phyloP scores from a whole-genome alignment of 1,140 invertebrate genomes.

The Zophobas atratus region DNA sequence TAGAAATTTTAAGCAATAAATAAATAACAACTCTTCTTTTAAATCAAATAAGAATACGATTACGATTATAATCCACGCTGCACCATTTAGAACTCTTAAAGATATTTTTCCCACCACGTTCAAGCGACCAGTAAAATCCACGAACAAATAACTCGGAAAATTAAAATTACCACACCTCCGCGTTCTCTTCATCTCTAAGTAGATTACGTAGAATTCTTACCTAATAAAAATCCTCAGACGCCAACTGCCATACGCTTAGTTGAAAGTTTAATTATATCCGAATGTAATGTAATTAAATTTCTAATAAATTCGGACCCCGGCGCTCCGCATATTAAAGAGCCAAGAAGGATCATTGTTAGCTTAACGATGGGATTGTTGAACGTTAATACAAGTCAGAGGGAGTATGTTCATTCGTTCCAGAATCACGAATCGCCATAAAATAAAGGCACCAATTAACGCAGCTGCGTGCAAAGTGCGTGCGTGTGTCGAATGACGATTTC shows the following conservation, averaged over 20 bases:
- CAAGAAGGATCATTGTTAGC: conserved; percentile 50
- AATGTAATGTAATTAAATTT: conserved; percentile 58
- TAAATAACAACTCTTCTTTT: no score
- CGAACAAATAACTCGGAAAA: no score
- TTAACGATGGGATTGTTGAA: conserved; percentile 58
- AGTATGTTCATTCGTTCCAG: conserved; percentile 52
- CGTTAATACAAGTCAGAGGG: conserved; percentile 54
- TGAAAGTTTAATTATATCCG: conserved; percentile 53
- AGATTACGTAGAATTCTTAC: neutral
- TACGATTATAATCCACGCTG: no score
- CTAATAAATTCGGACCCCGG: conserved; percentile 55
- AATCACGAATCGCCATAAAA: conserved; percentile 60
- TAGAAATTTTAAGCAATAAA: no score
- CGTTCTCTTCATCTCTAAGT: no score
- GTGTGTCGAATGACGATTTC: conserved; percentile 58
- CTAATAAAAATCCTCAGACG: conserved; percentile 20
- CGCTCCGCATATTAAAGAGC: conserved; percentile 55
- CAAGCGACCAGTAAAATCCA: no score
- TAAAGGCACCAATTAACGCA: conserved; percentile 61
- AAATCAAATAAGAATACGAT: no score
- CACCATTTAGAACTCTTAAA: no score
- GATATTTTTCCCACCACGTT: no score
- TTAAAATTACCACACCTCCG: no score
- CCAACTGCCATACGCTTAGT: conserved; percentile 30
- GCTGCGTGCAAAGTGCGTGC: conserved; percentile 56